These are phyloP conservation scores for Caenorhabditis auriculariae DNA, from an alignment of 2,888 invertebrate species.

Conservation along the genomic window DNA sequence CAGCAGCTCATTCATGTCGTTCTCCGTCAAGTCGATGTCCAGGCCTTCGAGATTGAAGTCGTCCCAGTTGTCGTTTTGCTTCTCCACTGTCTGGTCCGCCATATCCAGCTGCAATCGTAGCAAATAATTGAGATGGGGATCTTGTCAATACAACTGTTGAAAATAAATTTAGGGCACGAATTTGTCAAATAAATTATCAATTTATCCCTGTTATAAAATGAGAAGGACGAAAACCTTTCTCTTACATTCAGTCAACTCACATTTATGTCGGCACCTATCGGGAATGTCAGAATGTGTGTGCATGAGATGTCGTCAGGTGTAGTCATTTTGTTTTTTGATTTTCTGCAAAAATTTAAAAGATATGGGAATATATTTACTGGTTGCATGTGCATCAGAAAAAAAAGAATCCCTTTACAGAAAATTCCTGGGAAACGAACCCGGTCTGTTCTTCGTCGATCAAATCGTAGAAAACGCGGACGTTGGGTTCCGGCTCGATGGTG, in stretches of 20 bases:
- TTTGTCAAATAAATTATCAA: too few species aligned
- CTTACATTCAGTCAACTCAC: conserved; percentile 4
- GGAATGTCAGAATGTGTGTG: conserved; percentile 81
- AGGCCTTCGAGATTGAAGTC: not conserved
- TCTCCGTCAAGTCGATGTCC: not conserved
- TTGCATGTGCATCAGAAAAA: too few species aligned
- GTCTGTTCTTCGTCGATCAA: conserved; percentile 41
- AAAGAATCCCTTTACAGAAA: conserved; percentile 5
- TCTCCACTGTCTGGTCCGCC: too few species aligned
- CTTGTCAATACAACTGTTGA: too few species aligned
- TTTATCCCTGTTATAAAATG: too few species aligned
- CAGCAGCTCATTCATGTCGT: too few species aligned
- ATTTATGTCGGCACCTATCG: conserved; percentile 26
- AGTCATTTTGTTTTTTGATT: conserved; percentile 74
- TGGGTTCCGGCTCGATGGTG: conserved; percentile 80
- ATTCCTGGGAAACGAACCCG: conserved; percentile 9
- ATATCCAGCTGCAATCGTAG: too few species aligned
- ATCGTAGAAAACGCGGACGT: conserved; percentile 53
- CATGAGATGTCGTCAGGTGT: conserved; percentile 94
- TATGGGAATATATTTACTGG: too few species aligned
- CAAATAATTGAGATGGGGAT: too few species aligned
- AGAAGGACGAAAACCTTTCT: not conserved
- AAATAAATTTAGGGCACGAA: too few species aligned
- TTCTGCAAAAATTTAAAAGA: conserved; percentile 1
- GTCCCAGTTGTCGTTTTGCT: not conserved